Percentiles rank a stretch among this genome's conserved stretches.
Conservation (phyloP, 2,888 invertebrate genomes). For the Diogma glabrata region DNA sequence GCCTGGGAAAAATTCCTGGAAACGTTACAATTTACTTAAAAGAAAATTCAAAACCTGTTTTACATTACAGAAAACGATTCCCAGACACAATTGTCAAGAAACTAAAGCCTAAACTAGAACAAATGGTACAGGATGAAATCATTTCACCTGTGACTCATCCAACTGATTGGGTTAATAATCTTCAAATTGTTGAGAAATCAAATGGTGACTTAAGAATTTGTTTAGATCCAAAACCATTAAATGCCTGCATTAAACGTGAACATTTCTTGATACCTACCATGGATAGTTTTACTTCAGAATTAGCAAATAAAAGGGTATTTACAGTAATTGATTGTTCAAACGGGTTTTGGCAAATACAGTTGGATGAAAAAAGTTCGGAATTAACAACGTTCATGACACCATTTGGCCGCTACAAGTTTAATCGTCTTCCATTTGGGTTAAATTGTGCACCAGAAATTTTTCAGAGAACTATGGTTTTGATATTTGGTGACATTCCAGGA, state of each 20-base stretch:
- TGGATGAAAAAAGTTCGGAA: background rate
- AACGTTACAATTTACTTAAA: too few relatives aligned
- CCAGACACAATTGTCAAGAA: too few relatives aligned
- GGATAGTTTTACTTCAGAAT: too few relatives aligned
- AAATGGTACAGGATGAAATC: too few relatives aligned
- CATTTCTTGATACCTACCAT: background rate
- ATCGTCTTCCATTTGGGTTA: too few relatives aligned
- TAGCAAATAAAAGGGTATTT: too few relatives aligned
- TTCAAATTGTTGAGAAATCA: background rate
- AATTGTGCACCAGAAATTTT: constrained; percentile 7
- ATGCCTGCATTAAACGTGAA: background rate
- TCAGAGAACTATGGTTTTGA: background rate
- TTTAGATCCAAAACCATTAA: background rate
- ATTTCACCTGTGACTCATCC: too few relatives aligned
- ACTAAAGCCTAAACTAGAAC: too few relatives aligned
- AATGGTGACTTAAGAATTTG: background rate
- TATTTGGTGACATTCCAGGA: background rate
- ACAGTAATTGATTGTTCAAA: constrained; percentile 15
- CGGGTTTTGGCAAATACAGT: constrained; percentile 16
- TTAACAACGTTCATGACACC: background rate
- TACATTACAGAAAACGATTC: too few relatives aligned
- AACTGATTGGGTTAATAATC: constrained; percentile 19
- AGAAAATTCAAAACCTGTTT: too few relatives aligned
- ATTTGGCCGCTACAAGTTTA: constrained; percentile 20
- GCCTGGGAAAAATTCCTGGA: too few relatives aligned